Evolutionary conservation across 2,797 vertebrate species (phyloP).

Genomic region (Sciurus vulgaris): DNA sequence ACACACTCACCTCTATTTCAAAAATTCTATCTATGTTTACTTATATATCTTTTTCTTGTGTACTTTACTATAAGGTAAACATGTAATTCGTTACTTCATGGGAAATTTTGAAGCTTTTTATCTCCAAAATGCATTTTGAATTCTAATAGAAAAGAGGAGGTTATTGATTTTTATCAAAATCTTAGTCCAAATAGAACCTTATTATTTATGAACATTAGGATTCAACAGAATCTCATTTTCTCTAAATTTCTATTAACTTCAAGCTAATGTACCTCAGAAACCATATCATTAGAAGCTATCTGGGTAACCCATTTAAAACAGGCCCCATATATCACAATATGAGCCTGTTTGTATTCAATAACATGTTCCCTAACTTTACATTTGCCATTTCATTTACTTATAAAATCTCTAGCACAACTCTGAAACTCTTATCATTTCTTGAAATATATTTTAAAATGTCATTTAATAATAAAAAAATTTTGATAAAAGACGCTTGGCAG

Average conservation of each 20-base stretch:
- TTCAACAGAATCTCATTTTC: slow-evolving; percentile 45
- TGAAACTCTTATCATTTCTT: slow-evolving; percentile 18
- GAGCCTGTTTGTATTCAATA: neutral
- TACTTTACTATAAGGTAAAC: neutral
- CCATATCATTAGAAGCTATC: slow-evolving; percentile 21
- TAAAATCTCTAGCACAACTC: neutral
- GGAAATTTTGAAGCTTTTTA: neutral
- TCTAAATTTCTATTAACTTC: slow-evolving; percentile 58
- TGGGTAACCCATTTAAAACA: neutral
- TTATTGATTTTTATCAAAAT: slow-evolving; percentile 34
- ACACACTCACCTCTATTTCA: neutral
- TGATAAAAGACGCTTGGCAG: neutral
- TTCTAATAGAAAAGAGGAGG: neutral
- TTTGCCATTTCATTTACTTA: slow-evolving; percentile 14
- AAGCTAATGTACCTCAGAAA: slow-evolving; percentile 7
- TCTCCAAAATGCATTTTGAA: neutral
- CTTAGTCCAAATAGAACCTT: neutral
- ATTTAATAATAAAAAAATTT: neutral
- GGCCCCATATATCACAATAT: neutral
- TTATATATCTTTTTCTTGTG: neutral
- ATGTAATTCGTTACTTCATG: slow-evolving; percentile 15
- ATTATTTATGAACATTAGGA: slow-evolving; percentile 42
- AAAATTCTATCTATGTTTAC: neutral
- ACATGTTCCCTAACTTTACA: neutral
- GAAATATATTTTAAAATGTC: neutral